Conservation (phyloP, 2,888 invertebrate genomes). For the Machimus rusticus region DNA sequence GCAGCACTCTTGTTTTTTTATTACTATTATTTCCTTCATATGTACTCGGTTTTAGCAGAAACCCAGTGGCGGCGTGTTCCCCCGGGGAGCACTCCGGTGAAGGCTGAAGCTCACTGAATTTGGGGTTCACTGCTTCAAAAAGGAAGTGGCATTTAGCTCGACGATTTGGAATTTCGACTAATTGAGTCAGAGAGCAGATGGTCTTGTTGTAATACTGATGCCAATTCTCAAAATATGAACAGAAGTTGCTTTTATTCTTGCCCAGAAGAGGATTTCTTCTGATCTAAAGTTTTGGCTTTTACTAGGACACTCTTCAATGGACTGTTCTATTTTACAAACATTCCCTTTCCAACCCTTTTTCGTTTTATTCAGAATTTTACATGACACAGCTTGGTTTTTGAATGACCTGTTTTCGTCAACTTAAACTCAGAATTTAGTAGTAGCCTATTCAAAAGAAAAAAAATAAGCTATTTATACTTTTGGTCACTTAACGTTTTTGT, state of each 20-base stretch:
- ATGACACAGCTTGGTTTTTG: too few relatives aligned
- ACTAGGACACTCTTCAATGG: too few relatives aligned
- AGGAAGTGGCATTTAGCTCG: neutral
- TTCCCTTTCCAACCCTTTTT: too few relatives aligned
- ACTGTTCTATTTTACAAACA: too few relatives aligned
- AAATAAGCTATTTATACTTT: too few relatives aligned
- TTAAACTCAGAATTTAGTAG: too few relatives aligned
- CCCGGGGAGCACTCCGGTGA: neutral
- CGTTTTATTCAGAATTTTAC: too few relatives aligned
- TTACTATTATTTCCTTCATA: neutral
- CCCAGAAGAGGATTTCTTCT: too few relatives aligned
- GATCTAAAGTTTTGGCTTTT: too few relatives aligned
- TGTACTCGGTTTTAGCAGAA: neutral
- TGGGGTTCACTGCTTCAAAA: neutral
- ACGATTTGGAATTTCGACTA: neutral
- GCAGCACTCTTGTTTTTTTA: neutral
- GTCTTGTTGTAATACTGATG: neutral
- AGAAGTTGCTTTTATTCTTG: neutral
- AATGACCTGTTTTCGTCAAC: too few relatives aligned
- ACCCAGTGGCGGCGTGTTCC: neutral
- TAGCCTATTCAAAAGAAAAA: too few relatives aligned
- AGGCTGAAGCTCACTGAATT: neutral
- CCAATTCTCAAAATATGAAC: neutral
- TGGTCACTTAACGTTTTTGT: too few relatives aligned
- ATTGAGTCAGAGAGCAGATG: neutral